Evolutionary conservation across 2,797 vertebrate genomes (phyloP), one percentile per base, ranked within the genome.

Genomic region (Eupleurogrammus muticus): DNA sequence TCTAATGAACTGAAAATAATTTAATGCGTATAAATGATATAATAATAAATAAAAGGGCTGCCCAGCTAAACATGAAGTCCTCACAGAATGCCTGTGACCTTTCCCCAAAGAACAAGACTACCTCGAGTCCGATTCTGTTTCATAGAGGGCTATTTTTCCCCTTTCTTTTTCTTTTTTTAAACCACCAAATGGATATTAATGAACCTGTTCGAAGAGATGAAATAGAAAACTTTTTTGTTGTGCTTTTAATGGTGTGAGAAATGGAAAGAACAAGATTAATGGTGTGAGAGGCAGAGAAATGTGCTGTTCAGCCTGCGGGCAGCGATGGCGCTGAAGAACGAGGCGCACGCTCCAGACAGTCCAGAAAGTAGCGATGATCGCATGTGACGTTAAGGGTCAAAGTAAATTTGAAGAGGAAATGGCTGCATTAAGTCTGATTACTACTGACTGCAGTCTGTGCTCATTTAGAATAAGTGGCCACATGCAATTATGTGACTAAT

Each of bases 1-100:
- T 49, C 12, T 52, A 7, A 62, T 56, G 9, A 53, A 17, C n/a
- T 44, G 2, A 61, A 28, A 61, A 64, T 61, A 49, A 32, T 40
- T 49, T 44, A 46, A 28, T 58, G 65, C n/a, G n/a, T 28, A 28
- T 28, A 28, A 28, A 28, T 28, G 6, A 28, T 28, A 28, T 28
- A 28, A 3, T 28, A 28, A 3, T 28, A 28, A 28, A 28, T 28
- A 28, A 28, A 56, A 69, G 55, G 55, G 53, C 79, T 66, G 44
- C 70, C 17, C 78, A 78, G 67, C 55, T 49, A 62, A 84, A 79
- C 61, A 71, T 62, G 66, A 24, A 55, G 50, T 59, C 60, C 55
- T 65, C 62, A 28, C 6, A 3, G 28, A 28, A 28, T 36, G 65
- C n/a, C 46, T 40, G 40, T 79, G 85, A 87, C 86, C 86, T 86